These are phyloP conservation scores for Limonius californicus DNA, from an alignment of 1,140 invertebrate genomes.

Conservation along the genomic window DNA sequence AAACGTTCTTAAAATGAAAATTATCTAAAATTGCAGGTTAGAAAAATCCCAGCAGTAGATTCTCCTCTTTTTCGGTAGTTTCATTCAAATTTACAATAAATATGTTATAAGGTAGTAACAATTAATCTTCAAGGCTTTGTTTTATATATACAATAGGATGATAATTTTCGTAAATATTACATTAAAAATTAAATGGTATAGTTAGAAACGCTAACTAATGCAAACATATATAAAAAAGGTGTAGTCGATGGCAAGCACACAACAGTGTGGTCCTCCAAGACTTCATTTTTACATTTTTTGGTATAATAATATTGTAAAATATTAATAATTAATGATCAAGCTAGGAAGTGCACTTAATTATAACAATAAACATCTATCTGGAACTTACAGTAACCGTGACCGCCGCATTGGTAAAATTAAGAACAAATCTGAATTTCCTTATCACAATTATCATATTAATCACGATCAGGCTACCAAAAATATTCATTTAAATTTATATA, in stretches of 20 bases:
- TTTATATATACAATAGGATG: background rate
- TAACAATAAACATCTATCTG: conserved; percentile 19
- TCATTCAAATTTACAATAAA: too few species aligned
- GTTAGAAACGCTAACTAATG: background rate
- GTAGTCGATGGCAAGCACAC: too few species aligned
- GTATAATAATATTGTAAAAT: conserved; percentile 9
- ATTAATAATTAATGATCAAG: conserved; percentile 1
- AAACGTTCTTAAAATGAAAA: too few species aligned
- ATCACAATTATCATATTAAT: conserved; percentile 18
- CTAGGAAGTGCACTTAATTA: conserved; percentile 37
- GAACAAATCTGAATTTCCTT: conserved; percentile 14
- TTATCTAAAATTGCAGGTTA: too few species aligned
- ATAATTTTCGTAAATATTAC: background rate
- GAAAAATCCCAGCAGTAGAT: too few species aligned
- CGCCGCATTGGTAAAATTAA: conserved; percentile 10
- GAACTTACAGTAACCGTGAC: conserved; percentile 23
- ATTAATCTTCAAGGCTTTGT: too few species aligned
- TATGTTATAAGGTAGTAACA: too few species aligned
- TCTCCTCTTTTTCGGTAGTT: too few species aligned
- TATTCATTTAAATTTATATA: conserved; percentile 9
- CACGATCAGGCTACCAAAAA: conserved; percentile 18
- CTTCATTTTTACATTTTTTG: background rate
- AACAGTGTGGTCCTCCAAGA: too few species aligned
- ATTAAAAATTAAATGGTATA: background rate
- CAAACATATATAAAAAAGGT: background rate